Conservation (phyloP, 2,797 vertebrate species). For the Anableps anableps region DNA sequence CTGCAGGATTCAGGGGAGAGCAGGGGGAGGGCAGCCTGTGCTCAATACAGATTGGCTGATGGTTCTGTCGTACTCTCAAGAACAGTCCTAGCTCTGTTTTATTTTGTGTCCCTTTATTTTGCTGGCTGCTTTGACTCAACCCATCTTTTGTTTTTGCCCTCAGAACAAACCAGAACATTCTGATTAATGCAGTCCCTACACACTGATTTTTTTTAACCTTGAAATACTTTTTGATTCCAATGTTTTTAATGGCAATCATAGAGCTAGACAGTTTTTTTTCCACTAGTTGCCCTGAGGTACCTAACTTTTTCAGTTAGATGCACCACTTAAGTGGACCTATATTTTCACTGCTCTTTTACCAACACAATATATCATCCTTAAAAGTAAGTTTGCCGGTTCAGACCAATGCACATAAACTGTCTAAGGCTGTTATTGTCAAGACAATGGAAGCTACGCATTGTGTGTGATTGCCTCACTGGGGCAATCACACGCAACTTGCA, state of each 20-base stretch:
- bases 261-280: not conserved
- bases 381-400: not conserved
- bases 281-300: not conserved
- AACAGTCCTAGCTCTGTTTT: constrained; percentile 68
- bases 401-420: not conserved
- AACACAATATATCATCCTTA: not conserved
- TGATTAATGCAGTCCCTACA: constrained; percentile 24
- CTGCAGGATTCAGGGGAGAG: constrained; percentile 59
- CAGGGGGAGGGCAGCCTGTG: constrained; percentile 42
- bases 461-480: not conserved
- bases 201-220: not conserved
- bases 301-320: not conserved
- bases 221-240: not conserved
- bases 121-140: constrained; percentile 31
- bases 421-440: not conserved
- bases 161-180: constrained; percentile 13
- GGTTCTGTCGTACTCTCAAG: constrained; percentile 43
- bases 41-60: constrained; percentile 64
- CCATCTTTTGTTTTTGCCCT: constrained; percentile 41
- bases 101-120: constrained; percentile 6
- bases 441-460: not conserved
- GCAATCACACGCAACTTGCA: no score
- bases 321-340: no score
- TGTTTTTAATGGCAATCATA: not conserved
- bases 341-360: not conserved